Base-by-base conservation (phyloP, 2,113 vertebrate species). In the Megaleporinus macrocephalus region DNA sequence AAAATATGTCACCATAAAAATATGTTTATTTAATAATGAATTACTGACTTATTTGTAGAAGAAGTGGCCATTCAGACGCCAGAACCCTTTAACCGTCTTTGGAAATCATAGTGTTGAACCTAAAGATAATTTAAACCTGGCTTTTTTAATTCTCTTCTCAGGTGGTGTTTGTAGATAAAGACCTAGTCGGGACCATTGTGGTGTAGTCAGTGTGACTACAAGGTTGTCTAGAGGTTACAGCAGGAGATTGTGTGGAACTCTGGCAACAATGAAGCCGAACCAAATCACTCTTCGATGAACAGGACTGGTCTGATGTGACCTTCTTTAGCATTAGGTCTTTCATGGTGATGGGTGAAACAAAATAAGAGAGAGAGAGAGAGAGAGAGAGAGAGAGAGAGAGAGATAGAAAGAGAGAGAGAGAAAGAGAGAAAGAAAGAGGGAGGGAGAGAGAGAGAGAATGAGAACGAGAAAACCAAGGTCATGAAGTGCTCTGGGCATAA, bases 151-250 rank as follows among this genome's bases (percentile, higher is more conserved):
- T 78, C 26, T 68, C 76, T 33, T 5, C 22, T 68, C 76, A 47
- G 62, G 90, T 88, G 88, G 86, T 86, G 79, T 89, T n/a, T 61
- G 88, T 89, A 94, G 90, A 92, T 92, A 91, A 91, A 89, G 91
- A 83, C 83, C 81, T 87, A 85, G 76, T 47, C 22, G 0, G 26
- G 24, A 59, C 41, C 1, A 24, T 59, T 75, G 53, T 62, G 33
- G 49, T 71, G 24, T 71, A 49, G 68, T 79, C 68, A 61, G 78
- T 20, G 12, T 13, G 71, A 83, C 71, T 85, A 55, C 90, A 93
- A 93, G 93, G 91, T 93, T 91, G 93, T 93, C 90, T 93, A 83
- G 91, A 92, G 93, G 92, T 93, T 90, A 74, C 83, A 87, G 11
- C 80, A 89, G 24, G 59, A 65, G 68, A 36, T 5, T 83, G 81